Evolutionary conservation across 2,797 vertebrate species (phyloP).

Genomic region (Antennarius maculatus): DNA sequence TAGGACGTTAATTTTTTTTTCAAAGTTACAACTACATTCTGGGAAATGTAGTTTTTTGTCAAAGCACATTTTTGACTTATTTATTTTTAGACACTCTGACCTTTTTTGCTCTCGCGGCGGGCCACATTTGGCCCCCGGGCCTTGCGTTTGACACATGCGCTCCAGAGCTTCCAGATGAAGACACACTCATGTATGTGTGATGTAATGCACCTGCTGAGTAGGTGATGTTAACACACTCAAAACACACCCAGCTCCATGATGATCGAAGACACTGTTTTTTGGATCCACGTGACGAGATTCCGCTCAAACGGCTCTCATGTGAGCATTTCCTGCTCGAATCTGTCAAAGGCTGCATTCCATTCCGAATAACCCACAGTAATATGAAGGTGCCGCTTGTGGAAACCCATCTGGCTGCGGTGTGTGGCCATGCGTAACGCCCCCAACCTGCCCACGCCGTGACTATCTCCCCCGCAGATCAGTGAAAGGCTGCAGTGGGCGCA

Average conservation of each 20-base stretch:
- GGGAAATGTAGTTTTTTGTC: too few relatives aligned
- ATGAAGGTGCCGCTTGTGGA: constrained; percentile 22
- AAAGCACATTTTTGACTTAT: too few relatives aligned
- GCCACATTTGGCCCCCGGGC: too few relatives aligned
- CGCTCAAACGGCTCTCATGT: constrained; percentile 21
- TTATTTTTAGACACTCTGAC: too few relatives aligned
- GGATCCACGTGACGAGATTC: constrained; percentile 10
- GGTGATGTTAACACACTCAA: neutral
- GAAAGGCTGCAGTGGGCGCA: constrained; percentile 38
- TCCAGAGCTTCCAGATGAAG: constrained; percentile 24
- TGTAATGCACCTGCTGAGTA: constrained; percentile 36
- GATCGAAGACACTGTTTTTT: constrained; percentile 5
- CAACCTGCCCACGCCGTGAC: constrained; percentile 59
- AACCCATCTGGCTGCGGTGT: constrained; percentile 25
- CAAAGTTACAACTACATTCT: too few relatives aligned
- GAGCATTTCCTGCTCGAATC: constrained; percentile 32
- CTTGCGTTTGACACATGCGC: too few relatives aligned
- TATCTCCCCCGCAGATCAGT: constrained; percentile 51
- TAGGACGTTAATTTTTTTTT: too few relatives aligned
- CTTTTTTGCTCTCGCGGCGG: too few relatives aligned
- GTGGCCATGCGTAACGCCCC: constrained; percentile 44
- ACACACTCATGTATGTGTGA: constrained; percentile 33
- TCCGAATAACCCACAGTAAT: constrained; percentile 29
- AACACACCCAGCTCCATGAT: neutral
- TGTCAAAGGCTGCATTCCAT: constrained; percentile 30